These are phyloP conservation scores for Oxyteleia sp. DNA, from an alignment of 2,888 invertebrate species.

Conservation along the genomic window DNA sequence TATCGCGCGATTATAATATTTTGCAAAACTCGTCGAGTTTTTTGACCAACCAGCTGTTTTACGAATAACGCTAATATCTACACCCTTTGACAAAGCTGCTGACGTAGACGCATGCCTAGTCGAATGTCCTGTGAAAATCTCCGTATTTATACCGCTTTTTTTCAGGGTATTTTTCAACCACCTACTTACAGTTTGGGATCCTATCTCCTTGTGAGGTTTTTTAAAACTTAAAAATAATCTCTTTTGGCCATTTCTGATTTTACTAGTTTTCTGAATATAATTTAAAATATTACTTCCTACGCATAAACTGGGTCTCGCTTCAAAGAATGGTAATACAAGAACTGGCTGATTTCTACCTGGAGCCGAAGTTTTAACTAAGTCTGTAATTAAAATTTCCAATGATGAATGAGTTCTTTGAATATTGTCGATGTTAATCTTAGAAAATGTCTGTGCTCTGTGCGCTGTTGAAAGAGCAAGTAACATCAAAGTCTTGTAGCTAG, in stretches of 20 bases:
- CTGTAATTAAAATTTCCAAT: slow-evolving; percentile 46
- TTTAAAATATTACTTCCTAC: too few relatives aligned
- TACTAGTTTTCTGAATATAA: too few relatives aligned
- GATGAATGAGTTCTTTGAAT: slow-evolving; percentile 35
- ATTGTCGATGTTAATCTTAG: slow-evolving; percentile 31
- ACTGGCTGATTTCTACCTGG: slow-evolving; percentile 45
- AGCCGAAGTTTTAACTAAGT: slow-evolving; percentile 55
- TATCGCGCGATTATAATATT: slow-evolving; percentile 1
- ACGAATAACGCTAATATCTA: slow-evolving; percentile 1
- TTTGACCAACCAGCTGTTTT: slow-evolving; percentile 8
- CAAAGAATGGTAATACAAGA: slow-evolving; percentile 44
- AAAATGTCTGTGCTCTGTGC: slow-evolving; percentile 46
- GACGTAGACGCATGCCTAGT: slow-evolving; percentile 25
- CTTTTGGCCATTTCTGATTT: too few relatives aligned
- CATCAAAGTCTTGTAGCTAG: slow-evolving; percentile 18
- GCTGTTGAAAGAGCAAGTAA: slow-evolving; percentile 32
- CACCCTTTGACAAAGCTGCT: neutral
- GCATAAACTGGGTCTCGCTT: slow-evolving; percentile 29
- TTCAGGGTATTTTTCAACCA: too few relatives aligned
- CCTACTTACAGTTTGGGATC: too few relatives aligned
- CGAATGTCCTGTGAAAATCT: slow-evolving; percentile 12
- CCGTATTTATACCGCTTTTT: too few relatives aligned
- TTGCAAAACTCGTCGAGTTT: neutral
- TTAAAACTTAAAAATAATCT: too few relatives aligned
- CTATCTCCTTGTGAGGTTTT: too few relatives aligned